Base-by-base conservation (phyloP, 2,888 invertebrate species). In the Spilosoma lubricipeda region DNA sequence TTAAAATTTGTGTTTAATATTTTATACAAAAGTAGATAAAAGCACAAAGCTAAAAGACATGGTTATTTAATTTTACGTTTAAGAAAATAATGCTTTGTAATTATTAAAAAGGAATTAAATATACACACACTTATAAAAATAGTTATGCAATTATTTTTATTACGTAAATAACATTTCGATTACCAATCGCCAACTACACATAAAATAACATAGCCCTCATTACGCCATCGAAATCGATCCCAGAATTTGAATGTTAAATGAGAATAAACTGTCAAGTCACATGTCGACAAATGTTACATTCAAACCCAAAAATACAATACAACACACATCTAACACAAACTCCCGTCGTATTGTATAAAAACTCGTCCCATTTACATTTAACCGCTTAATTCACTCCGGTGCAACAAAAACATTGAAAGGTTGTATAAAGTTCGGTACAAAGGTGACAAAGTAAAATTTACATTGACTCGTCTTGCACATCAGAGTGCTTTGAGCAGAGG, bases 401-500 rank as follows among this genome's bases (percentile, higher is more conserved):
- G 73, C 73, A 76, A 83, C 78, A 81, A 84, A 84, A 84, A 84
- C 82, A 84, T 77, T 75, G 75, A 74, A 30, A 70, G 70, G 74
- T 81, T 77, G 30, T 76, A 67, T 71, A 33, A 67, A 64, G 74
- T 67, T 20, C 69, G 56, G 59, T 27, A 75, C 74, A 83, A 82
- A 82, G 81, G 80, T 82, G 82, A 78, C 86, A 82, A 86, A 85
- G 85, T 81, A 68, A 82, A 86, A 83, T 87, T 84, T 84, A 82
- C 85, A 86, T 86, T 71, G 77, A 81, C 77, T 80, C 79, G 77
- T 79, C 77, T 74, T 81, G 70, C 81, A 80, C 78, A 82, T 78
- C 73, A 78, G 72, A 82, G 79, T 79, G 79, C 72, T 77, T 89
- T 90, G 90, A 89, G 87, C 86, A 84, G 85, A 83, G 85, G 85